Evolutionary conservation across 2,888 invertebrate genomes (phyloP).

Genomic region (Ochropleura leucogaster): DNA sequence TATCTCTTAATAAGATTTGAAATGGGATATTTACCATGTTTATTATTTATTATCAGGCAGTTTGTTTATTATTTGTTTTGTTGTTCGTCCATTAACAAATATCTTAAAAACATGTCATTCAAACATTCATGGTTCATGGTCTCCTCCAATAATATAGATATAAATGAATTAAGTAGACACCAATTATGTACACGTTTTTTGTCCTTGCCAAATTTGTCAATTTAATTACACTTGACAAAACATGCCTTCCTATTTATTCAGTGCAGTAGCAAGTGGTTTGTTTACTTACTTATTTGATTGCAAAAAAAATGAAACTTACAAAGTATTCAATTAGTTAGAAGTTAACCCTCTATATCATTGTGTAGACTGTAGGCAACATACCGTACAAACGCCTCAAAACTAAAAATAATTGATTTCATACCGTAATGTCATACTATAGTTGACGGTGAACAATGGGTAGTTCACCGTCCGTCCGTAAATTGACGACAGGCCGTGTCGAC

Average conservation of each 20-base stretch:
- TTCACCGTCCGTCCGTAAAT: too few species aligned
- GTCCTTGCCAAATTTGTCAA: conserved; percentile 16
- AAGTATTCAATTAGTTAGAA: conserved; percentile 11
- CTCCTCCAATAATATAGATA: neutral
- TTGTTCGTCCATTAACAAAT: neutral
- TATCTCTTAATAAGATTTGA: too few species aligned
- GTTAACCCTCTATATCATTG: neutral
- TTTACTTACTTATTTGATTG: conserved; percentile 7
- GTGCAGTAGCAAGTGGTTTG: conserved; percentile 16
- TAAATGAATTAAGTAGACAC: conserved; percentile 19
- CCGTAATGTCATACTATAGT: too few species aligned
- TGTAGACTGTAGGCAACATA: too few species aligned
- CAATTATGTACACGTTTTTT: conserved; percentile 13
- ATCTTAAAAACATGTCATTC: neutral
- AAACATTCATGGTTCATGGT: neutral
- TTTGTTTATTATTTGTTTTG: neutral
- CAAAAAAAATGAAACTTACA: neutral
- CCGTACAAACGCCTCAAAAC: too few species aligned
- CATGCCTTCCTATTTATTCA: conserved; percentile 25
- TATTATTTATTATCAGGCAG: too few species aligned
- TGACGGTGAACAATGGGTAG: too few species aligned
- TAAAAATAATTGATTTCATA: too few species aligned
- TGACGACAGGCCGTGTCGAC: too few species aligned
- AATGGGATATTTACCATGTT: too few species aligned
- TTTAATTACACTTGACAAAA: conserved; percentile 8